A percentile compares a stretch with the other conserved stretches of the same genome.
Conservation (phyloP, 2,888 invertebrate genomes). For the Andrena haemorrhoa region DNA sequence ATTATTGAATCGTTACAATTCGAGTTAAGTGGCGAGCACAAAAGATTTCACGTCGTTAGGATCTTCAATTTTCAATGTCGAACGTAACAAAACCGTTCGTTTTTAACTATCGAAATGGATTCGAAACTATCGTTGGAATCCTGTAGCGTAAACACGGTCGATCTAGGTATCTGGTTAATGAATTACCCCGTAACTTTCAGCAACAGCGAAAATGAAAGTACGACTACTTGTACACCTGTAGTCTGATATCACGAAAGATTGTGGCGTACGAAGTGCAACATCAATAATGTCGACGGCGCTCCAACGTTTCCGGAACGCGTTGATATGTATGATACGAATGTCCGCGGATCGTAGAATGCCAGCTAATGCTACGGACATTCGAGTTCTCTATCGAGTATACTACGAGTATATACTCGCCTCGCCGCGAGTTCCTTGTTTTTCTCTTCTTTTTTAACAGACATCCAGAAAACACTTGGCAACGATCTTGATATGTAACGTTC, state of each 20-base stretch:
- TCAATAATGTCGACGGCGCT: constrained; percentile 38
- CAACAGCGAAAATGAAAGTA: constrained; percentile 3
- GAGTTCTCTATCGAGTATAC: constrained; percentile 56
- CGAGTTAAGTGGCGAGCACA: background rate
- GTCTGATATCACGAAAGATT: constrained; percentile 25
- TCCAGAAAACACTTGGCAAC: constrained; percentile 78
- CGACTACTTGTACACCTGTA: background rate
- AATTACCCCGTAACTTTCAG: constrained; percentile 5
- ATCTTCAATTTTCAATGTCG: background rate
- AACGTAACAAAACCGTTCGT: background rate
- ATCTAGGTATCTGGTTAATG: background rate
- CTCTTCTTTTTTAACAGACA: constrained; percentile 59
- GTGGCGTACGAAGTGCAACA: constrained; percentile 51
- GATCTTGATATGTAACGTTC: constrained; percentile 81
- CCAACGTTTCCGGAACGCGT: constrained; percentile 62
- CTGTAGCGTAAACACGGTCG: background rate
- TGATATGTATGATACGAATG: constrained; percentile 77
- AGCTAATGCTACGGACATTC: constrained; percentile 58
- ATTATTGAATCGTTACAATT: background rate
- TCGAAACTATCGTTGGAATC: background rate
- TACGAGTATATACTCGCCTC: constrained; percentile 53
- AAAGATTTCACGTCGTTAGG: background rate
- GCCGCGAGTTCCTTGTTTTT: constrained; percentile 40
- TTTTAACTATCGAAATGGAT: background rate
- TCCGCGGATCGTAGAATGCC: constrained; percentile 35